Evolutionary conservation across 2,113 vertebrate species (phyloP).

Genomic region (Ammodytes marinus): DNA sequence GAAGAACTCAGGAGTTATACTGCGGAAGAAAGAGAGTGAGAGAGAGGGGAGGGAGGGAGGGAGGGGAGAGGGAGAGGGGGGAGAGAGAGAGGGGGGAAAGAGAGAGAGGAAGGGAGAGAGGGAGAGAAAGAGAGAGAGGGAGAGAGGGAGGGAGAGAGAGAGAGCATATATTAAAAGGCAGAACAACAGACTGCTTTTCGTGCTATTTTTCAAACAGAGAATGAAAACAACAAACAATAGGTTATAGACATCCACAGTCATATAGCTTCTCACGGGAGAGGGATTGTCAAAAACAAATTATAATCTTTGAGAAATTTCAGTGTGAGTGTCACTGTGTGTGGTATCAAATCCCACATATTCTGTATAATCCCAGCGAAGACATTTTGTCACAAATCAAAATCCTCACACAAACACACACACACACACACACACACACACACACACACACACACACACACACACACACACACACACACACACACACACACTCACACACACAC

Average conservation of each 20-base stretch:
- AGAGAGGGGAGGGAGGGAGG: constrained; percentile 27
- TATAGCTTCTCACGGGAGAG: constrained; percentile 60
- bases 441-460: too few relatives aligned
- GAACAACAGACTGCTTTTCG: constrained; percentile 35
- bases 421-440: too few relatives aligned
- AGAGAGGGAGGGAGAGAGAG: constrained; percentile 41
- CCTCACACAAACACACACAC: background rate
- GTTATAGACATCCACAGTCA: constrained; percentile 46
- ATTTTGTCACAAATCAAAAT: constrained; percentile 68
- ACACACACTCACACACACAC: background rate
- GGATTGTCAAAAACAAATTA: constrained; percentile 52
- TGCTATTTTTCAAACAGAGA: constrained; percentile 57
- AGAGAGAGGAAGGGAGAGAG: constrained; percentile 36
- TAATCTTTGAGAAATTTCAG: constrained; percentile 56
- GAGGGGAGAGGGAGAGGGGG: background rate
- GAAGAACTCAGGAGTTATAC: constrained; percentile 77
- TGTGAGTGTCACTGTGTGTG: constrained; percentile 61
- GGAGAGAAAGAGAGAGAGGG: too few relatives aligned
- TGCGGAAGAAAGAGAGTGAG: constrained; percentile 74
- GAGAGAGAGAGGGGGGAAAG: constrained; percentile 30
- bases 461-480: too few relatives aligned
- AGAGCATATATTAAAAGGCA: constrained; percentile 69
- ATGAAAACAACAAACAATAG: constrained; percentile 62
- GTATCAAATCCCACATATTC: constrained; percentile 62
- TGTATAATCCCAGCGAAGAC: constrained; percentile 69